Percentiles rank a stretch among this genome's conserved stretches.
phyloP scores from a whole-genome alignment of 2,888 invertebrate genomes.

The Hirtodrosophila confusa region DNA sequence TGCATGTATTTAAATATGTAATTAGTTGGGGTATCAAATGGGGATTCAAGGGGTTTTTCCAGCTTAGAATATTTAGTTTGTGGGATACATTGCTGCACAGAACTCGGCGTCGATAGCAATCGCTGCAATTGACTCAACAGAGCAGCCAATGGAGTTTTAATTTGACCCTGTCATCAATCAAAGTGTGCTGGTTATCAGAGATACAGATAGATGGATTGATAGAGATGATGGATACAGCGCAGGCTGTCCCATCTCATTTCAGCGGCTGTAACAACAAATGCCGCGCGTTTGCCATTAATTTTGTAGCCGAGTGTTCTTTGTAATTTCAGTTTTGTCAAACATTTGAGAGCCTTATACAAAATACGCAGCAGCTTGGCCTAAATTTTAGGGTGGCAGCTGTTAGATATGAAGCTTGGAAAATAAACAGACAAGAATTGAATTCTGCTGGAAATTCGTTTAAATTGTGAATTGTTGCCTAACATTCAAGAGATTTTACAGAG shows the following conservation, averaged over 20 bases:
- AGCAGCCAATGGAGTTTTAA: slow-evolving; percentile 11
- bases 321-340: slow-evolving; percentile 36
- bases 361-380: slow-evolving; percentile 43
- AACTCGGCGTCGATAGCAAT: slow-evolving; percentile 19
- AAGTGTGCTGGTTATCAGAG: slow-evolving; percentile 10
- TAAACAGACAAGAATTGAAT: too few relatives aligned
- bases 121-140: slow-evolving; percentile 37
- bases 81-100: slow-evolving; percentile 10
- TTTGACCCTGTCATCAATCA: slow-evolving; percentile 43
- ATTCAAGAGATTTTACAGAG: too few relatives aligned
- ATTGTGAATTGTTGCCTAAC: too few relatives aligned
- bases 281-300: slow-evolving; percentile 44
- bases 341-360: slow-evolving; percentile 26
- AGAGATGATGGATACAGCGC: slow-evolving; percentile 9
- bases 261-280: slow-evolving; percentile 5
- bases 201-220: not conserved
- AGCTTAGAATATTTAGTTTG: slow-evolving; percentile 1
- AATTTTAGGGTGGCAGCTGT: slow-evolving; percentile 7
- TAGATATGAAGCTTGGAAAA: too few relatives aligned
- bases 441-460: too few relatives aligned
- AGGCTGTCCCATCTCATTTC: slow-evolving; percentile 24
- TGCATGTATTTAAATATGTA: slow-evolving; percentile 71
- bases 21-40: slow-evolving; percentile 64
- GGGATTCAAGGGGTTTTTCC: slow-evolving; percentile 43
- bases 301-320: slow-evolving; percentile 19